Evolutionary conservation across 2,113 vertebrate species (phyloP), one percentile per base, ranked within the genome.

Genomic region (Cephalopterus ornatus): DNA sequence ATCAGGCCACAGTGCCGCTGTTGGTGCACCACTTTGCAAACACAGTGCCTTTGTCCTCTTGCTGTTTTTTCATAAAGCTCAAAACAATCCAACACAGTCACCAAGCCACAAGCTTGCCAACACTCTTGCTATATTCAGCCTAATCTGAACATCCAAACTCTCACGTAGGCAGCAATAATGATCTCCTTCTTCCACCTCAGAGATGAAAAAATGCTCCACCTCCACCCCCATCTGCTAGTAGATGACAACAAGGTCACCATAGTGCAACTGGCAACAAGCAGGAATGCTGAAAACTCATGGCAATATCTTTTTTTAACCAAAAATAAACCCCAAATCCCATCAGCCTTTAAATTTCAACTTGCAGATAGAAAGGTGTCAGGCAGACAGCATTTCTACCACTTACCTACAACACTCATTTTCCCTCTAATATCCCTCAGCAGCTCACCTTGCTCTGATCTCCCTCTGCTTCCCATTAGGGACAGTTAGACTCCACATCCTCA

Each of bases 231-330:
- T 68, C 49, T 83, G 53, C 58, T 23, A 68, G 47, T 17, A 41
- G 61, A 75, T 14, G 27, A 77, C 33, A 85, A 78, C 41, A 86
- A 92, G 85, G 65, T 44, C 70, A 59, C 50, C 20, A 42, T 1
- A 42, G 50, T n/a, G 27, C 56, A 90, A 70, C 22, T 41, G 19
- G 32, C 41, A 82, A 59, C 1, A 6, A 58, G 16, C 35, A 90
- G 50, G 46, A 65, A 77, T 9, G 24, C 47, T 81, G 47, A 70
- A 71, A 87, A 89, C 42, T 67, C 52, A 7, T 18, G 30, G 9
- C 19, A 44, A 0, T 61, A 20, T 24, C 1, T 62, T 35, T 37
- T 58, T 37, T 4, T 0, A 5, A 27, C 5, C 14, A 10, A 21
- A 76, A 71, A 16, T 13, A 49, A 21, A 18, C 1, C 9, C 28